A percentile compares a stretch with the other conserved stretches of the same genome.
phyloP scores from a whole-genome alignment of 2,888 invertebrate genomes.

The Physocephala rufipes region DNA sequence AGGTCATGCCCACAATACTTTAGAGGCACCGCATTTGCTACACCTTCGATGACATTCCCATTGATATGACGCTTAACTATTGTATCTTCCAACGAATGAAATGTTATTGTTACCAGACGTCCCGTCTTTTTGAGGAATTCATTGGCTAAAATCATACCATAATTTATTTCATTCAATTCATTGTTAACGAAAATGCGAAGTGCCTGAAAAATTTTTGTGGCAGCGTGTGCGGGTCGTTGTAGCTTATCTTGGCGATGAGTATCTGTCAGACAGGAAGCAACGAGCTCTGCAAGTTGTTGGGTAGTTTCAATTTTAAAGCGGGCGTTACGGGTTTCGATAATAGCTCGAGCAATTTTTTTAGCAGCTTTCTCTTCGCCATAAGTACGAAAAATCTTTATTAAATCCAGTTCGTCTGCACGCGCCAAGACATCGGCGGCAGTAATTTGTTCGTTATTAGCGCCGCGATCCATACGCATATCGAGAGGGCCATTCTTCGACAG shows the following conservation, averaged over 20 bases:
- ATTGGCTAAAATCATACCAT: constrained; percentile 81
- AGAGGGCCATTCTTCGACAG: constrained; percentile 85
- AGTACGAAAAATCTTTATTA: constrained; percentile 84
- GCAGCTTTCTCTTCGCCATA: constrained; percentile 93
- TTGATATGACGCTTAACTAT: constrained; percentile 90
- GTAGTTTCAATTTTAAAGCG: constrained; percentile 83
- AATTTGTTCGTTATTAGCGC: constrained; percentile 74
- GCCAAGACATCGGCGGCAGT: constrained; percentile 90
- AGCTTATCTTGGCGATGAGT: constrained; percentile 75
- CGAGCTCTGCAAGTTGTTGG: constrained; percentile 79
- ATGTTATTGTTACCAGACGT: constrained; percentile 82
- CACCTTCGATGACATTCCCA: constrained; percentile 78
- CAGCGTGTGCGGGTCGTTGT: constrained; percentile 79
- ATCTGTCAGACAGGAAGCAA: constrained; percentile 72
- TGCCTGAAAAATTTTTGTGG: constrained; percentile 93
- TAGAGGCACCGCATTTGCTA: constrained; percentile 76
- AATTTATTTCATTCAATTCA: constrained; percentile 94
- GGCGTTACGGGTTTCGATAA: constrained; percentile 83
- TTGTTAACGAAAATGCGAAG: constrained; percentile 95
- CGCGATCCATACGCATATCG: constrained; percentile 96
- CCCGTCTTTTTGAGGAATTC: constrained; percentile 82
- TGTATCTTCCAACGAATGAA: constrained; percentile 93
- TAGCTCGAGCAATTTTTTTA: constrained; percentile 84
- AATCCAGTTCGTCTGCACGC: constrained; percentile 78
- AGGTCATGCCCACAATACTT: constrained; percentile 75